Evolutionary conservation across 2,797 vertebrate genomes (phyloP), one percentile per base, ranked within the genome.

Genomic region (Cottoperca gobio): DNA sequence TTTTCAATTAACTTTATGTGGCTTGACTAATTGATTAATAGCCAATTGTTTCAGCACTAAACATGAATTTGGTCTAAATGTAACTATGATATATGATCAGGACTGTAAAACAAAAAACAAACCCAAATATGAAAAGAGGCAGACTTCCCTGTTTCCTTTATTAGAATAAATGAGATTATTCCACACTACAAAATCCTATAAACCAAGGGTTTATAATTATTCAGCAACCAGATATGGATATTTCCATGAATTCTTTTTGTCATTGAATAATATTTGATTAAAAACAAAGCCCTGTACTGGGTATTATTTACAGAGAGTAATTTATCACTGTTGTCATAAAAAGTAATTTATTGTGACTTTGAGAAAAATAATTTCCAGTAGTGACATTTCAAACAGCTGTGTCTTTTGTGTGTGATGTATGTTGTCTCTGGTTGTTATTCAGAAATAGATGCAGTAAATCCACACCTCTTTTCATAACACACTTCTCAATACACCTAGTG

Each of bases 111-210:
- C 1, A 59, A 64, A 26, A 60, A 61, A 46, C n/a, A 21, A 3
- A 42, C 3, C 21, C 11, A 28, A 10, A 52, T 37, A 10, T 21
- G 37, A 57, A 63, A 59, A 45, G 23, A n/a, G 5, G 42, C 23
- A 52, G 2, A 10, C 2, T 35, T 49, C 5, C 43, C 5, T 67
- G 17, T 64, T 66, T 54, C 21, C 14, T 64, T 68, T 58, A 57
- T 59, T 55, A 23, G 16, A 55, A 11, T 64, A 68, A 76, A 85
- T 76, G 0, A 33, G 21, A 76, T 68, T 57, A 64, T 70, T 64
- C 45, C 17, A 67, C 16, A 26, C 3, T 21, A 24, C 26, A 63
- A 14, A 64, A 49, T 49, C 37, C 23, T 61, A 2, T 61, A 57
- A 78, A 28, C 9, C 12, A 71, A 33, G 33, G 4, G 26, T 65